A percentile compares a stretch with the other conserved stretches of the same genome.
These are phyloP conservation scores for Ostrea edulis DNA, from an alignment of 1,140 invertebrate species.

Conservation along the genomic window DNA sequence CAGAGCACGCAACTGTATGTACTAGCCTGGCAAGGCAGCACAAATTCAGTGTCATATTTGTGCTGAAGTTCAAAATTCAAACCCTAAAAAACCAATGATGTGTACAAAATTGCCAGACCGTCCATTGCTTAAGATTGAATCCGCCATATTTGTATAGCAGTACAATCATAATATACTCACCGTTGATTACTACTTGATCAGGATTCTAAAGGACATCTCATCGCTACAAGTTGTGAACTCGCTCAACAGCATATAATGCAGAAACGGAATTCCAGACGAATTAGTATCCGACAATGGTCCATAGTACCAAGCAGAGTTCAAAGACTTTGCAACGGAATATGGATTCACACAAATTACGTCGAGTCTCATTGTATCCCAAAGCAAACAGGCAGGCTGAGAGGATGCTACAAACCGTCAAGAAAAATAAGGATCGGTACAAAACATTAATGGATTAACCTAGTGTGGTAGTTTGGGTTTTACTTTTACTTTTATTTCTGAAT, in stretches of 20 bases:
- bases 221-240: constrained; percentile 1
- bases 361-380: too few relatives aligned
- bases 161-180: constrained; percentile 74
- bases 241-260: constrained; percentile 37
- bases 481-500: too few relatives aligned
- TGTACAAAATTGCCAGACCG: constrained; percentile 58
- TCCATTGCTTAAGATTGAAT: constrained; percentile 70
- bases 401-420: too few relatives aligned
- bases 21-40: constrained; percentile 25
- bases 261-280: too few relatives aligned
- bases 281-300: too few relatives aligned
- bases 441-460: too few relatives aligned
- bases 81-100: constrained; percentile 52
- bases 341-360: too few relatives aligned
- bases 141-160: constrained; percentile 75
- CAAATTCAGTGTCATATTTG: constrained; percentile 24
- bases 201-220: constrained; percentile 40
- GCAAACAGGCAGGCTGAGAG: too few relatives aligned
- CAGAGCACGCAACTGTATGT: constrained; percentile 6
- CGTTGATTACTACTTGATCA: constrained; percentile 79
- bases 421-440: too few relatives aligned
- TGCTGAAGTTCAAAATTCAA: constrained; percentile 46
- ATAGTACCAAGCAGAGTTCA: too few relatives aligned
- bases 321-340: too few relatives aligned
- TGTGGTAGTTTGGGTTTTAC: too few relatives aligned